Base-by-base conservation (phyloP, 23 tunicate genomes). In the Halocynthia roretzi region DNA sequence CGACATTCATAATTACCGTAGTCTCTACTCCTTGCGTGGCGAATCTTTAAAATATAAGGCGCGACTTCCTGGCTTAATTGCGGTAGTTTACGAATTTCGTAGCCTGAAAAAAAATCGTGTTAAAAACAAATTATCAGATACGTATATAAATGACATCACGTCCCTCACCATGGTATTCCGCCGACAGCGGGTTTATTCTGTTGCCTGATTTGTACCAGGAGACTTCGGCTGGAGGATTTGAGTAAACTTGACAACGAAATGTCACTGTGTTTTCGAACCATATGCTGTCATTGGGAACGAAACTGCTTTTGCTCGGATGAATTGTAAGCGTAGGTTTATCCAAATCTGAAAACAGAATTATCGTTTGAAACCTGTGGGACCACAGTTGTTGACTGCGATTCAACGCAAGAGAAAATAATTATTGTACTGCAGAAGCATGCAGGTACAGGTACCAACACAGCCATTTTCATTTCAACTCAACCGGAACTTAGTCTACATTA, bases 1-100 rank as follows among this genome's bases (percentile, higher is more conserved):
- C 57, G 51, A 52, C 95, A 88, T 17, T 65, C 53, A 76, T 88
- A 88, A 31, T 73, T 58, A 6, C 95, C 95, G 48, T 67, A 31
- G 67, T 88, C 77, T 51, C 52, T 55, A 8, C 54, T 8, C n/a
- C 68, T 67, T 4, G 84, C 87, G 54, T 83, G 67, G 53, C 86
- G 54, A 18, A 88, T 88, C 52, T 61, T 87, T n/a, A 82, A 68
- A 49, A 68, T 51, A 54, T 78, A 23, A 6, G 67, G n/a, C 48
- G 84, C 71, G 7, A 58, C 52, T 18, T 52, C 84, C 12, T 57
- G 63, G 6, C 31, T 71, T 77, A 58, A 71, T 8, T 70, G 66
- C 14, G 40, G 52, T 8, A 77, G 15, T 61, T 56, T 60, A 11
- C 71, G 81, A 17, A 61, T 49, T 56, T 53, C 61, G 10, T 56